Evolutionary conservation across 2,113 vertebrate genomes (phyloP).

Genomic region (Anoplopoma fimbria): DNA sequence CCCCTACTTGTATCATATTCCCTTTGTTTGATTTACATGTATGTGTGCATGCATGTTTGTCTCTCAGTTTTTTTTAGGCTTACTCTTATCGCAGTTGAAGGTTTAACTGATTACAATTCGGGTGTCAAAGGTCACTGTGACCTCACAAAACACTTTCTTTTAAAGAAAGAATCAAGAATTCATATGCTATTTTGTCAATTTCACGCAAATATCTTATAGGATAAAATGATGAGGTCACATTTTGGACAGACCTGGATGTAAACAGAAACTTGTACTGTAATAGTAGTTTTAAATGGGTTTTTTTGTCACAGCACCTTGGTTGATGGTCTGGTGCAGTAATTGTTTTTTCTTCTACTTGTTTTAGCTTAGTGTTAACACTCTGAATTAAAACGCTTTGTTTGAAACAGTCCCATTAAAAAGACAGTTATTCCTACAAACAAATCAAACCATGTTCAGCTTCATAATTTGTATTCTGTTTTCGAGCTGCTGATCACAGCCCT

Average conservation of each 20-base stretch:
- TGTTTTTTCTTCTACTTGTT: not conserved
- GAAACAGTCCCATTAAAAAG: not conserved
- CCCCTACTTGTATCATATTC: not conserved
- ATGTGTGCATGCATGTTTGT: not conserved
- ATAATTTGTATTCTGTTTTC: not conserved
- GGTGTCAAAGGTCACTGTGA: too few species aligned
- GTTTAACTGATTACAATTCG: too few species aligned
- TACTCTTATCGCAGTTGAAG: not conserved
- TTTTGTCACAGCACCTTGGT: not conserved
- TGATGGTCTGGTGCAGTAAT: not conserved
- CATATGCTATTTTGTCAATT: too few species aligned
- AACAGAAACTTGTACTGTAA: not conserved
- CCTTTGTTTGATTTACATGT: not conserved
- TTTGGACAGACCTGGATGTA: too few species aligned
- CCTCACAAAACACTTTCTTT: too few species aligned
- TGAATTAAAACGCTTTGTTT: not conserved
- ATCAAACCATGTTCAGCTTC: not conserved
- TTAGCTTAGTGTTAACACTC: not conserved
- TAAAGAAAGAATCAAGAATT: too few species aligned
- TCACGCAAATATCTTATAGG: too few species aligned
- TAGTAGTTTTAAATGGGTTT: not conserved
- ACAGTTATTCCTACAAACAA: slow-evolving; percentile 6
- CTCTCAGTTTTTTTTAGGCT: not conserved
- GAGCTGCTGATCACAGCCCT: not conserved
- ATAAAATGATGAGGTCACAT: too few species aligned